phyloP scores from a whole-genome alignment of 2,797 vertebrate genomes.

The Hephaestus fuliginosus region DNA sequence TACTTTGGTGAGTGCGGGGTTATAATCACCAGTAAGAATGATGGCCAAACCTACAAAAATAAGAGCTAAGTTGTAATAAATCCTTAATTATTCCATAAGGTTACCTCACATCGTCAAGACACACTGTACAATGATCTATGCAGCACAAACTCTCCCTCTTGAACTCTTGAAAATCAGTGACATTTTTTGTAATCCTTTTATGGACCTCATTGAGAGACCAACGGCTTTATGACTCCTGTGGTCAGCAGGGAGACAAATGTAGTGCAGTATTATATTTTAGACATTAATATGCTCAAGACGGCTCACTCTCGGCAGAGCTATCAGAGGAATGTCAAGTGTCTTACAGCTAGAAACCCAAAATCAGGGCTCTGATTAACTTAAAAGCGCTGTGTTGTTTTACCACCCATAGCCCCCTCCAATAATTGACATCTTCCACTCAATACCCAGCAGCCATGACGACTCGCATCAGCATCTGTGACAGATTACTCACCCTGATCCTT shows the following conservation, averaged over 20 bases:
- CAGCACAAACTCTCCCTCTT: not conserved
- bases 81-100: not conserved
- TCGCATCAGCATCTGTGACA: slow-evolving; percentile 59
- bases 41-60: not conserved
- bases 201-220: not conserved
- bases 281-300: not conserved
- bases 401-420: slow-evolving; percentile 45
- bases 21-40: not conserved
- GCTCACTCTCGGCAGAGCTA: not conserved
- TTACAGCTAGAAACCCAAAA: slow-evolving; percentile 12
- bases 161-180: not conserved
- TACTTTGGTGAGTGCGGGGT: not conserved
- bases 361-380: slow-evolving; percentile 40
- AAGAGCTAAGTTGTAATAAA: not conserved
- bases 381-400: slow-evolving; percentile 60
- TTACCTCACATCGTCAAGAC: not conserved
- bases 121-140: not conserved
- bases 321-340: slow-evolving; percentile 33
- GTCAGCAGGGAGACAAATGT: not conserved
- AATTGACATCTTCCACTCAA: slow-evolving; percentile 55
- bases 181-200: slow-evolving; percentile 15
- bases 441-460: slow-evolving; percentile 48
- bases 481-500: slow-evolving; percentile 70
- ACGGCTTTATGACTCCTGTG: slow-evolving; percentile 6
- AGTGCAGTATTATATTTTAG: slow-evolving; percentile 6